These are phyloP conservation scores for Hemibagrus wyckioides DNA, from an alignment of 2,113 vertebrate species.

Conservation along the genomic window DNA sequence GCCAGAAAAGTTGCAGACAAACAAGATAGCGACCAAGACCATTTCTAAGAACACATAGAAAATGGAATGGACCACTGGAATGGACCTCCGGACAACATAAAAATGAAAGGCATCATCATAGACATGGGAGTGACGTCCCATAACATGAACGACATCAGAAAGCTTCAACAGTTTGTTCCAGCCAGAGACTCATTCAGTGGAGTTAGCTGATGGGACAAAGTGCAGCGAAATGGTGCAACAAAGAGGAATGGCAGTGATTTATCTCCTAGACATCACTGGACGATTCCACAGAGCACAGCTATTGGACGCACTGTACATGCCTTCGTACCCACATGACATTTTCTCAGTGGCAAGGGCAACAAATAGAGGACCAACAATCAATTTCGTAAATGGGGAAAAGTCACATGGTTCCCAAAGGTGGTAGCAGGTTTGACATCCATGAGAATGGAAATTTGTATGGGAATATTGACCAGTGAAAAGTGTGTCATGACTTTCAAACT, in stretches of 20 bases:
- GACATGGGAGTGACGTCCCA: too few species aligned
- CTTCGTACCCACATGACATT: constrained; percentile 37
- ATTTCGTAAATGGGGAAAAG: constrained; percentile 21
- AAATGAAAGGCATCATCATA: background rate
- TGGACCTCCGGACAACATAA: background rate
- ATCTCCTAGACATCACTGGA: too few species aligned
- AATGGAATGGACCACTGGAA: too few species aligned
- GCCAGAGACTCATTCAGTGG: background rate
- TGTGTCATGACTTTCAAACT: constrained; percentile 14
- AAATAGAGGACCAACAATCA: constrained; percentile 27
- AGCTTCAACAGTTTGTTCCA: background rate
- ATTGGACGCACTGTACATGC: background rate
- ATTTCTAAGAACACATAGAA: background rate
- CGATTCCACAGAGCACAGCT: background rate
- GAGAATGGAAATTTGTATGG: constrained; percentile 13
- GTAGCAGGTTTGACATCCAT: constrained; percentile 31
- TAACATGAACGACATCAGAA: background rate
- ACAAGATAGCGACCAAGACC: background rate
- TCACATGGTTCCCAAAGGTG: constrained; percentile 23
- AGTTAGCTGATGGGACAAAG: background rate
- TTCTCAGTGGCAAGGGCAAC: constrained; percentile 45
- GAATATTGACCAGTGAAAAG: constrained; percentile 36
- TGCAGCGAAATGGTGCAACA: background rate
- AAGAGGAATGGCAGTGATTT: background rate
- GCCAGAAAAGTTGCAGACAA: background rate